phyloP scores from a whole-genome alignment of 2,797 vertebrate species.

The Acipenser ruthenus region DNA sequence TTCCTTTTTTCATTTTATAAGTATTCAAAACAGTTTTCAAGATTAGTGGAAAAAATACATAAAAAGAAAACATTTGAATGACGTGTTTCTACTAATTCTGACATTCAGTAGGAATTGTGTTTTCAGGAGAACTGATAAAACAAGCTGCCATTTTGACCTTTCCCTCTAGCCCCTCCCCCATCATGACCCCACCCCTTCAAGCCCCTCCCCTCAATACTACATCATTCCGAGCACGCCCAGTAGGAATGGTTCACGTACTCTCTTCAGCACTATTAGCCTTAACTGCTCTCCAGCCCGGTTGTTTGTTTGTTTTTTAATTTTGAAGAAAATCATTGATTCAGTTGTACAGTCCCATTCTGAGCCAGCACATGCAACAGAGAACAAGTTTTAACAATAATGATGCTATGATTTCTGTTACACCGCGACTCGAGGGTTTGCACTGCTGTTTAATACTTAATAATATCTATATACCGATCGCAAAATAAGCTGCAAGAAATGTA shows the following conservation, averaged over 20 bases:
- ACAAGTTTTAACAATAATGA: too few species aligned
- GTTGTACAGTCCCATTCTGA: too few species aligned
- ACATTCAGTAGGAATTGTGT: constrained; percentile 68
- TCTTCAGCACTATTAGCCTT: constrained; percentile 68
- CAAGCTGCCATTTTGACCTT: constrained; percentile 57
- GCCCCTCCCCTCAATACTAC: constrained; percentile 38
- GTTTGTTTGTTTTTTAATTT: constrained; percentile 48
- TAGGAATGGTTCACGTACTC: constrained; percentile 51
- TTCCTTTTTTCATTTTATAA: constrained; percentile 35
- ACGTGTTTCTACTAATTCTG: constrained; percentile 35
- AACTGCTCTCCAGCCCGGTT: constrained; percentile 63
- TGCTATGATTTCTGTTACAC: too few species aligned
- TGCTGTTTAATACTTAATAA: constrained; percentile 30
- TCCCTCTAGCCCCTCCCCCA: constrained; percentile 31
- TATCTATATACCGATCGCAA: constrained; percentile 40
- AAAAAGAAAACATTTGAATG: constrained; percentile 36
- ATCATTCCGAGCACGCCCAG: constrained; percentile 55
- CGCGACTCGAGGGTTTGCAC: constrained; percentile 33
- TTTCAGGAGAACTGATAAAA: constrained; percentile 74
- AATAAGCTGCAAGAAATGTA: constrained; percentile 54
- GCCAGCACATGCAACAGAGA: too few species aligned
- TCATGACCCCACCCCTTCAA: background rate
- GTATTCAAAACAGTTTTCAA: constrained; percentile 33
- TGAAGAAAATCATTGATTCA: constrained; percentile 44
- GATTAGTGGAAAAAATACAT: constrained; percentile 17